Conservation (phyloP, 2,797 vertebrate species). For the Sebastes nivosus region DNA sequence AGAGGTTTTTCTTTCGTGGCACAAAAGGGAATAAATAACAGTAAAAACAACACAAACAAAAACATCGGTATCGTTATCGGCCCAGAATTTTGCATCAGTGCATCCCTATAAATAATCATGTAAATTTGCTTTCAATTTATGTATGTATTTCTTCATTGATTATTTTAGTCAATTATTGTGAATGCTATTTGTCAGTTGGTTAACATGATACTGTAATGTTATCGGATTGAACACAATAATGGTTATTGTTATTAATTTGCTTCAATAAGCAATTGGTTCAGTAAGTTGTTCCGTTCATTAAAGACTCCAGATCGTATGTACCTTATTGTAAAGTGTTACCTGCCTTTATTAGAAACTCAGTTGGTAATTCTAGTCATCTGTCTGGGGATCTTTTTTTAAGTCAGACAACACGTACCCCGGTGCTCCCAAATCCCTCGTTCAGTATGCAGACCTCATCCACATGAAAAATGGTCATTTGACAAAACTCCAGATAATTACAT, state of each 20-base stretch:
- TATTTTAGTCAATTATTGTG: background rate
- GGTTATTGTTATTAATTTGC: background rate
- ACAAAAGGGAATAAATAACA: too few species aligned
- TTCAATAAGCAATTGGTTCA: background rate
- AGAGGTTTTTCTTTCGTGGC: too few species aligned
- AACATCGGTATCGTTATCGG: too few species aligned
- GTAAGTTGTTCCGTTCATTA: background rate
- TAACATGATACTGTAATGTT: background rate
- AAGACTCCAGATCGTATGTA: background rate
- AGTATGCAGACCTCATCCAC: constrained; percentile 10
- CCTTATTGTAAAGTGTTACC: background rate
- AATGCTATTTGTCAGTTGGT: background rate
- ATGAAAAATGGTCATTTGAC: constrained; percentile 36
- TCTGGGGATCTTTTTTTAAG: constrained; percentile 14
- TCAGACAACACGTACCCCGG: background rate
- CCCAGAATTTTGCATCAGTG: too few species aligned
- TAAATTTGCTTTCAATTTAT: background rate
- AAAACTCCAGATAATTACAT: constrained; percentile 42
- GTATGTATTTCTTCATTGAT: background rate
- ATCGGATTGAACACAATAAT: background rate
- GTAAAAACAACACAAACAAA: too few species aligned
- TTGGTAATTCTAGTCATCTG: background rate
- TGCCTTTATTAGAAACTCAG: background rate
- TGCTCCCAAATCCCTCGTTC: background rate
- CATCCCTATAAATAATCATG: background rate